These are phyloP conservation scores for Erebia palarica DNA, from an alignment of 2,888 invertebrate species.

Conservation along the genomic window DNA sequence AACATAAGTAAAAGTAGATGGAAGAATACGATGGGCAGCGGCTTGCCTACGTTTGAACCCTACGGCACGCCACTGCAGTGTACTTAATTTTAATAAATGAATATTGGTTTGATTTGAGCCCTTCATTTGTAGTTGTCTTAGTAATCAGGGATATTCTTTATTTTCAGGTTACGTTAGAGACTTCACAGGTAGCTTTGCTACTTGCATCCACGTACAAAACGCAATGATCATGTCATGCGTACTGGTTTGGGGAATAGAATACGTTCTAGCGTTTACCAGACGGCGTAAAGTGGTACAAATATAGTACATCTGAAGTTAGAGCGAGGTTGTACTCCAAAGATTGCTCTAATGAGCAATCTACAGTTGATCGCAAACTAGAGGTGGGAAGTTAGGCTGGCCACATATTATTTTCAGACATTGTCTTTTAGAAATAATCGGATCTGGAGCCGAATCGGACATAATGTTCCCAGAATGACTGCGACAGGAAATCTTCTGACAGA, in stretches of 20 bases:
- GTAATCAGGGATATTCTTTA: background rate
- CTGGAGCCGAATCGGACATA: too few relatives aligned
- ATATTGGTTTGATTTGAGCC: too few relatives aligned
- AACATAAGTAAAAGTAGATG: too few relatives aligned
- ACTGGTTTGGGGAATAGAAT: constrained; percentile 87
- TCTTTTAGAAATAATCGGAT: too few relatives aligned
- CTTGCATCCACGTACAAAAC: constrained; percentile 88
- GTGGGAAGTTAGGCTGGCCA: background rate
- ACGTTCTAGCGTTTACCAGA: constrained; percentile 70
- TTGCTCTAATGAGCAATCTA: background rate
- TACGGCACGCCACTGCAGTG: too few relatives aligned
- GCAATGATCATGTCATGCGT: constrained; percentile 86
- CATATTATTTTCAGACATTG: too few relatives aligned
- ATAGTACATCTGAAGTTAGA: constrained; percentile 47
- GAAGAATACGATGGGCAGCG: too few relatives aligned
- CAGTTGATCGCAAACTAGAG: background rate
- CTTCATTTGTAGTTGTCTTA: background rate
- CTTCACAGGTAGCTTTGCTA: constrained; percentile 85
- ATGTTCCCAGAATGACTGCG: too few relatives aligned
- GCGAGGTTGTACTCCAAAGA: background rate
- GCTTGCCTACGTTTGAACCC: too few relatives aligned
- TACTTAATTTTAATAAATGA: too few relatives aligned
- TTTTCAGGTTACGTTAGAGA: constrained; percentile 87
- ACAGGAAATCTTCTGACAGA: too few relatives aligned
- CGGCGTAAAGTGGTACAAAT: constrained; percentile 76